Base-by-base conservation (phyloP, 2,113 vertebrate species). In the Callaeas wilsoni region DNA sequence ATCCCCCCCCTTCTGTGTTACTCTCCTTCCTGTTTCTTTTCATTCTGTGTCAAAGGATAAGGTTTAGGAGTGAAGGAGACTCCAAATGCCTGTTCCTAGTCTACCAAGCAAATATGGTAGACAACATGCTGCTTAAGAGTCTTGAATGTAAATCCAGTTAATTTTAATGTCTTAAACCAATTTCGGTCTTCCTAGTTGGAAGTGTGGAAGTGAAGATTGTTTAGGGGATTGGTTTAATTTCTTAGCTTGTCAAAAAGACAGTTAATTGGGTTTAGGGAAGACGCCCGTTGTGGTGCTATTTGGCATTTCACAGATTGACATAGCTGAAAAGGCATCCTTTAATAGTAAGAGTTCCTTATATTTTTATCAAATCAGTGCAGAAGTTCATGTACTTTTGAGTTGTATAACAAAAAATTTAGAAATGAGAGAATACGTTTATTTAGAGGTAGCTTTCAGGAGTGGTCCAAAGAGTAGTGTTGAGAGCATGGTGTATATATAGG, bases 401-500 rank as follows among this genome's bases (percentile, higher is more conserved):
- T 75, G 6, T 33, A 11, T 27, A 27, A 74, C 9, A 30, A 59
- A 39, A 32, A 8, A 4, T 27, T 10, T 0, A 12, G 22, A 59
- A 77, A 37, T 10, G 6, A 60, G 32, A 19, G 13, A 12, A 33
- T 56, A 37, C 22, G 9, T 60, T 59, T 55, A 16, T 21, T 55
- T 33, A 6, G 39, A 42, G 5, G 3, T 27, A n/a, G 9, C 27
- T 88, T 71, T 67, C 16, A 33, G 59, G 42, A 78, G 23, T 35
- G 16, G 21, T 63, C 10, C 16, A 21, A 89, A 79, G 33, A 30
- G 16, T 26, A 65, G 8, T 12, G 19, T n/a, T 87, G 71, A 70
- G 41, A 46, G 16, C 15, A 10, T 29, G 32, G 20, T 55, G 26
- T 46, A 14, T 26, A 8, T 1, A 4, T 10, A 19, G 0, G 0